These are phyloP conservation scores for Pygoscelis adeliae DNA, from an alignment of 2,113 vertebrate genomes.

Conservation along the genomic window DNA sequence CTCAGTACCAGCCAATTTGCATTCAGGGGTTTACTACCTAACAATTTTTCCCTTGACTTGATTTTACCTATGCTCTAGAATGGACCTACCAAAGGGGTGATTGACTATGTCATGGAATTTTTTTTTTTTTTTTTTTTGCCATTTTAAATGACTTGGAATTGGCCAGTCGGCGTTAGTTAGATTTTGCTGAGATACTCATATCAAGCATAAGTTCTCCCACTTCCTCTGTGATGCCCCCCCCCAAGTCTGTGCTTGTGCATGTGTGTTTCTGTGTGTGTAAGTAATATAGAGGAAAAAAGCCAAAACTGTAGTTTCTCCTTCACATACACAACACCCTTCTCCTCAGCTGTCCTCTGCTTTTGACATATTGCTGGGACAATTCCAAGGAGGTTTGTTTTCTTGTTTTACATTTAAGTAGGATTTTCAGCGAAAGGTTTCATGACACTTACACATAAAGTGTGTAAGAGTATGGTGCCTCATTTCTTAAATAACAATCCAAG, in stretches of 20 bases:
- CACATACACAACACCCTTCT: slow-evolving; percentile 35
- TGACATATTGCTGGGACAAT: slow-evolving; percentile 5
- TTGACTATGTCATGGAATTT: neutral
- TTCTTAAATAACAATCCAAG: neutral
- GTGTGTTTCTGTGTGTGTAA: neutral
- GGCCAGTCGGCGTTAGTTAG: neutral
- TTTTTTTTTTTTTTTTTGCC: neutral
- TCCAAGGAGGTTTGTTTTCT: slow-evolving; percentile 32
- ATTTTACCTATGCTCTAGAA: neutral
- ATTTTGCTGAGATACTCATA: neutral
- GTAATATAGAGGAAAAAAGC: neutral
- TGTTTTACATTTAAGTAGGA: neutral
- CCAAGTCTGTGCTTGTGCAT: neutral
- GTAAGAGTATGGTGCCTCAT: neutral
- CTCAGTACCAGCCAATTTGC: neutral
- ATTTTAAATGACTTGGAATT: neutral
- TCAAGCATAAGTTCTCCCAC: neutral
- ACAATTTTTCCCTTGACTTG: neutral
- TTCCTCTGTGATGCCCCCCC: neutral
- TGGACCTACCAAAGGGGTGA: neutral
- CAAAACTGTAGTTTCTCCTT: slow-evolving; percentile 5
- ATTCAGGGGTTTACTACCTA: neutral
- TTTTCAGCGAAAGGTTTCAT: neutral
- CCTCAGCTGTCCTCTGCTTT: slow-evolving; percentile 19
- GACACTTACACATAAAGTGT: neutral